phyloP scores from a whole-genome alignment of 2,797 vertebrate genomes.

The Amblyopsis hoosieri region DNA sequence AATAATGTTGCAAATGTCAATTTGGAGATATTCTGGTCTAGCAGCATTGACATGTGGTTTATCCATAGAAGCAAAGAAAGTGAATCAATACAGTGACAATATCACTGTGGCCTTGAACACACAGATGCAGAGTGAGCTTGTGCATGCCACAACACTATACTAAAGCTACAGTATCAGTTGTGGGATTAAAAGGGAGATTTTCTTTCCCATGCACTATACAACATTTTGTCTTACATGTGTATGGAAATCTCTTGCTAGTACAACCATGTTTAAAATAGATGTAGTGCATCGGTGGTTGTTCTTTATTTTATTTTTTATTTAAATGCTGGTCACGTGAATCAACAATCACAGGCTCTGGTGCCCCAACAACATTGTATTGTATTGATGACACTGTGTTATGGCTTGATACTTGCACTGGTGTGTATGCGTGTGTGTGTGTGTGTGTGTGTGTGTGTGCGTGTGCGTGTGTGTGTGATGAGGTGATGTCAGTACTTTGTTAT shows the following conservation, averaged over 20 bases:
- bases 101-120: constrained; percentile 61
- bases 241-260: constrained; percentile 44
- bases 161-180: constrained; percentile 1
- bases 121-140: constrained; percentile 8
- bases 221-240: constrained; percentile 44
- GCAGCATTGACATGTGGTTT: constrained; percentile 44
- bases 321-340: too few species aligned
- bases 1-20: constrained; percentile 42
- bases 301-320: too few species aligned
- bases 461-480: background rate
- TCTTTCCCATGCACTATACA: constrained; percentile 16
- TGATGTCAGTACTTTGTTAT: background rate
- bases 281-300: background rate
- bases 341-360: too few species aligned
- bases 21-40: constrained; percentile 30
- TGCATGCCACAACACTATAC: constrained; percentile 1
- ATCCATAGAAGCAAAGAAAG: constrained; percentile 42
- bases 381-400: background rate
- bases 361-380: too few species aligned
- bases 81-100: constrained; percentile 46
- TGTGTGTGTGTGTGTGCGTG: background rate
- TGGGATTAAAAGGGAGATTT: constrained; percentile 41
- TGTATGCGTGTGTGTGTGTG: background rate
- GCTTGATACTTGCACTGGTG: background rate
- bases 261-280: constrained; percentile 57